A percentile compares a stretch with the other conserved stretches of the same genome.
Conservation (phyloP, 2,113 vertebrate genomes). For the Dipodomys stephensi region DNA sequence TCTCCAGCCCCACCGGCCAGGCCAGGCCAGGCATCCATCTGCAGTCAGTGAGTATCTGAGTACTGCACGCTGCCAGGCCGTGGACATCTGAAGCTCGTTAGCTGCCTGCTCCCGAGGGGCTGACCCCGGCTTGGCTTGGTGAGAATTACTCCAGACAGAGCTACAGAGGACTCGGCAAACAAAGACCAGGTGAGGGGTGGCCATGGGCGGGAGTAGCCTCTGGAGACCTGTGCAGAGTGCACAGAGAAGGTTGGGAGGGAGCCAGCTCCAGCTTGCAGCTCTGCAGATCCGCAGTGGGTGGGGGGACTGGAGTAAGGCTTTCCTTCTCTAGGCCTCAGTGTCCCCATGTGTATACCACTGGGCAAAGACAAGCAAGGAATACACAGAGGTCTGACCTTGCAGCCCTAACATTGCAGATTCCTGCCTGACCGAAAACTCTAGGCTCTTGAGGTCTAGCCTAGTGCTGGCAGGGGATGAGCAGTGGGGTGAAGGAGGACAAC, state of each 20-base stretch:
- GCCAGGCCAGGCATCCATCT: constrained; percentile 41
- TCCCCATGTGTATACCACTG: not conserved
- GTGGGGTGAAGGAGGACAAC: too few species aligned
- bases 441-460: not conserved
- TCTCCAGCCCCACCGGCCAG: constrained; percentile 1
- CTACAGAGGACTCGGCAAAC: constrained; percentile 55
- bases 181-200: constrained; percentile 70
- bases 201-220: not conserved
- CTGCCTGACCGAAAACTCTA: not conserved
- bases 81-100: constrained; percentile 82
- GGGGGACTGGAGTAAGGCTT: not conserved
- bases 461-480: not conserved
- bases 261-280: not conserved
- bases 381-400: not conserved
- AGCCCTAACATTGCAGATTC: not conserved
- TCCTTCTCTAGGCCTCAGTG: constrained; percentile 22
- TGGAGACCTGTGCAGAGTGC: not conserved
- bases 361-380: not conserved
- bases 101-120: not conserved
- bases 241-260: constrained; percentile 27
- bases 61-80: not conserved
- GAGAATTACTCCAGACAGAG: constrained; percentile 68
- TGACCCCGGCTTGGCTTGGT: not conserved
- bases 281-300: too few species aligned
- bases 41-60: constrained; percentile 59